phyloP scores from a whole-genome alignment of 64 coral and sea anemone genomes.

The Catalaphyllia jardinei region DNA sequence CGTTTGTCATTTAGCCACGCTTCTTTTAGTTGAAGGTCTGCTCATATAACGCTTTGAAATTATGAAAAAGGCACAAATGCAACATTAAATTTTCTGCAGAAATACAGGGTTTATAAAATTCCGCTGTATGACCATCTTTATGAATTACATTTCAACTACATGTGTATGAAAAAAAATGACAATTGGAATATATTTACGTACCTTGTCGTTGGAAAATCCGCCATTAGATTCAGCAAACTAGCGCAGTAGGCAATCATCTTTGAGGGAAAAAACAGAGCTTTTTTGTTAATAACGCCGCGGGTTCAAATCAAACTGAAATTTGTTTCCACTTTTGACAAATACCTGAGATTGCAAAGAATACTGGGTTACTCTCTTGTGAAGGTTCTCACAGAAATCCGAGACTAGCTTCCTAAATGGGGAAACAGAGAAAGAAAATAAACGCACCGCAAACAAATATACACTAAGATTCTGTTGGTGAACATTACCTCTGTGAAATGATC shows the following conservation, averaged over 20 bases:
- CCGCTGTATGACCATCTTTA: no score
- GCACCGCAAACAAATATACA: no score
- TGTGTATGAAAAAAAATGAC: no score
- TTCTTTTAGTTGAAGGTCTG: no score
- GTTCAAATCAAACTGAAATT: neutral
- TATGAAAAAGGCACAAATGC: no score
- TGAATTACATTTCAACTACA: no score
- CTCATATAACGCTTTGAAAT: no score
- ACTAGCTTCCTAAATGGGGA: constrained; percentile 70
- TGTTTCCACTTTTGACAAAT: neutral
- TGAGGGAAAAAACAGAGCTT: neutral
- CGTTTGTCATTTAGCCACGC: no score
- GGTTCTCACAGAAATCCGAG: constrained; percentile 75
- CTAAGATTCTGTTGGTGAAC: no score
- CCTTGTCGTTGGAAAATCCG: constrained; percentile 92
- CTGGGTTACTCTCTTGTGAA: constrained; percentile 85
- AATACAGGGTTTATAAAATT: no score
- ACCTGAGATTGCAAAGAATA: constrained; percentile 96
- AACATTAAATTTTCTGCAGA: no score
- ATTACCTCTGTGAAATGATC: no score
- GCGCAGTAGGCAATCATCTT: constrained; percentile 85
- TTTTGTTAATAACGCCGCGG: neutral
- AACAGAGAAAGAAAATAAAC: neutral
- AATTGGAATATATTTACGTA: constrained; percentile 2
- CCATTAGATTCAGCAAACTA: constrained; percentile 85